Evolutionary conservation across 2,113 vertebrate genomes (phyloP).

Genomic region (Brachyistius frenatus): DNA sequence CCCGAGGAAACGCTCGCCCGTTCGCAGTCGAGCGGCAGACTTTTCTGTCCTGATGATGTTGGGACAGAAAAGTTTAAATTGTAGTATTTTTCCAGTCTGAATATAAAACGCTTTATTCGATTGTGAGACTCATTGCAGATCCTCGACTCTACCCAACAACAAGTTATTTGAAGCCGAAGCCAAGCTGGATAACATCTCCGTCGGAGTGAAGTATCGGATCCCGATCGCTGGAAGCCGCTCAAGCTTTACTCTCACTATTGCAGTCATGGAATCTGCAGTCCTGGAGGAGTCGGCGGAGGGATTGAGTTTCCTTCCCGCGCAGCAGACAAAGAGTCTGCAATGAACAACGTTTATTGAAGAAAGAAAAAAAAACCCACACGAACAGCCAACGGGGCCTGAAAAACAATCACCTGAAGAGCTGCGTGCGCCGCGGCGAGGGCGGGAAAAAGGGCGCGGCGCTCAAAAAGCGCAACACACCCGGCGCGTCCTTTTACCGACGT

Average conservation of each 20-base stretch:
- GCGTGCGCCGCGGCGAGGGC: slow-evolving; percentile 5
- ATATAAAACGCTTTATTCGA: not conserved
- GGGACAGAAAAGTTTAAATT: no score
- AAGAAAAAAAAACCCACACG: not conserved
- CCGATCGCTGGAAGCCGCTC: slow-evolving; percentile 29
- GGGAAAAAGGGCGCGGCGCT: no score
- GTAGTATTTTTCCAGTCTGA: not conserved
- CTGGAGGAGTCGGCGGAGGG: slow-evolving; percentile 10
- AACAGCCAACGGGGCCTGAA: slow-evolving; percentile 25
- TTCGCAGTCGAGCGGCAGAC: no score
- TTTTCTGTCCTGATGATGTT: no score
- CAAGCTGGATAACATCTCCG: slow-evolving; percentile 21
- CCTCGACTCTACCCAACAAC: slow-evolving; percentile 18
- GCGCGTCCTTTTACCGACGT: not conserved
- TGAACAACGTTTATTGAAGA: not conserved
- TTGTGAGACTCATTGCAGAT: not conserved
- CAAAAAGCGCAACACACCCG: no score
- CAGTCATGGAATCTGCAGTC: slow-evolving; percentile 38
- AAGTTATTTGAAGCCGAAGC: slow-evolving; percentile 1
- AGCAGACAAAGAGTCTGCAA: not conserved
- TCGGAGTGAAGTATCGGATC: slow-evolving; percentile 29
- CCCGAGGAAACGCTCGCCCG: no score
- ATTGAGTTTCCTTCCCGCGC: slow-evolving; percentile 30
- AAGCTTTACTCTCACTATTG: slow-evolving; percentile 39
- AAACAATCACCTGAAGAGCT: slow-evolving; percentile 23